Evolutionary conservation across 2,888 invertebrate genomes (phyloP).

Genomic region (Notodonta dromedarius): DNA sequence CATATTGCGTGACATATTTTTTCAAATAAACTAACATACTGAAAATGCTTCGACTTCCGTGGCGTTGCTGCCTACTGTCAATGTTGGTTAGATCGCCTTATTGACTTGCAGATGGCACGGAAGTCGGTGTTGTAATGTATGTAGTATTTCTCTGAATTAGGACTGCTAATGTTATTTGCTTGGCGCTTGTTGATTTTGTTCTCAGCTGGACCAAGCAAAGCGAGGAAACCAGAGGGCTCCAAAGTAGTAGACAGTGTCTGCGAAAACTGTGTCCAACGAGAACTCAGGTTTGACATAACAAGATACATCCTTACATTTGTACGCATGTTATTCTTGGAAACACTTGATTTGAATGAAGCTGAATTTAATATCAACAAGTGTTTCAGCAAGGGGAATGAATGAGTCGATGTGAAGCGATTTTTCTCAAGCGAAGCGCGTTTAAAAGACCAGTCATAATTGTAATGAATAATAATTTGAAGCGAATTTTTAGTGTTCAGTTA

Average conservation of each 20-base stretch:
- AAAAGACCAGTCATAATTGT: constrained; percentile 14
- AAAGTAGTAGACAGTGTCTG: constrained; percentile 53
- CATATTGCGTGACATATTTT: no score
- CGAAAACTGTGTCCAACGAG: constrained; percentile 62
- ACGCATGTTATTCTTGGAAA: constrained; percentile 47
- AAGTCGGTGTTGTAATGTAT: constrained; percentile 22
- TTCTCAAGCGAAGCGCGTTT: constrained; percentile 37
- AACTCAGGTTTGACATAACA: constrained; percentile 70
- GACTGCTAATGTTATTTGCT: constrained; percentile 64
- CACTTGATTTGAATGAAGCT: neutral
- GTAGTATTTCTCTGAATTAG: constrained; percentile 18
- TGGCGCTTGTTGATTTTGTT: constrained; percentile 76
- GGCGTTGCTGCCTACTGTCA: neutral
- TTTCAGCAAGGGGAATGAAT: constrained; percentile 23
- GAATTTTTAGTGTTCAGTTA: constrained; percentile 39
- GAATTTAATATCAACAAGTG: constrained; percentile 21
- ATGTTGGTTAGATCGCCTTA: neutral
- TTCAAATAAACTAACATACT: neutral
- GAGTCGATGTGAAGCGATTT: constrained; percentile 36
- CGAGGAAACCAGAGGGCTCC: constrained; percentile 53
- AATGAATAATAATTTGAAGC: constrained; percentile 23
- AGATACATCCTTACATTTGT: constrained; percentile 50
- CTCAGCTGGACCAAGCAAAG: constrained; percentile 72
- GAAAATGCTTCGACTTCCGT: neutral
- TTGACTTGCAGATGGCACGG: constrained; percentile 21